Evolutionary conservation across 2,797 vertebrate species (phyloP), one percentile per base, ranked within the genome.

Genomic region (Coendou prehensilis): DNA sequence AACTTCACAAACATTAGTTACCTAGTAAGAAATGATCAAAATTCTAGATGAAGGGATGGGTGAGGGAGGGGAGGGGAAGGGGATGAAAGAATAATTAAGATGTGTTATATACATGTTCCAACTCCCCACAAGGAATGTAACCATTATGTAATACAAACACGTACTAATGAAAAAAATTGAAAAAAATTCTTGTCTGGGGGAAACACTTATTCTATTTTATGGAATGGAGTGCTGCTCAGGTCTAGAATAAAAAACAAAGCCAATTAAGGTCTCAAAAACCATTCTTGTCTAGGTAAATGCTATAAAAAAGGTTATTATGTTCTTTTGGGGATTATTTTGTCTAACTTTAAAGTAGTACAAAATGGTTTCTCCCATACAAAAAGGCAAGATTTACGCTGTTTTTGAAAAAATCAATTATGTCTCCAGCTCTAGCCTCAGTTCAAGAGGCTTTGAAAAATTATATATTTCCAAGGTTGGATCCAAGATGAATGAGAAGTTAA

Each of bases 321-420:
- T 33, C 37, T 22, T 41, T 76, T 83, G 78, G 64, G 28, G 54
- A 45, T 83, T 17, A 52, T 33, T 91, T 37, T 81, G 30, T 80
- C 54, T 87, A 64, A 78, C 22, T 63, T 91, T 69, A 47, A n/a
- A 79, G 41, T 28, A 23, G 14, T 50, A 54, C 23, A 37, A 63
- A 79, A 82, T 52, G 75, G 28, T n/a, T 95, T 92, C 71, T 78
- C 86, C n/a, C 69, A 87, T 41, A 84, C 71, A 95, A 73, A 30
- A 57, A 93, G 61, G 85, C 28, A 96, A 63, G 56, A 73, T 93
- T 64, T 69, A 37, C 15, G 71, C 45, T 45, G 37, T 64, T 96
- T 87, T 56, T 64, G n/a, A 20, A 57, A 82, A 86, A 87, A 37
- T 13, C 67, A 93, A 33, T 76, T 52, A 52, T 54, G 20, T 56